phyloP scores from a whole-genome alignment of 2,113 vertebrate species.

The Romanogobio albipinnatus region DNA sequence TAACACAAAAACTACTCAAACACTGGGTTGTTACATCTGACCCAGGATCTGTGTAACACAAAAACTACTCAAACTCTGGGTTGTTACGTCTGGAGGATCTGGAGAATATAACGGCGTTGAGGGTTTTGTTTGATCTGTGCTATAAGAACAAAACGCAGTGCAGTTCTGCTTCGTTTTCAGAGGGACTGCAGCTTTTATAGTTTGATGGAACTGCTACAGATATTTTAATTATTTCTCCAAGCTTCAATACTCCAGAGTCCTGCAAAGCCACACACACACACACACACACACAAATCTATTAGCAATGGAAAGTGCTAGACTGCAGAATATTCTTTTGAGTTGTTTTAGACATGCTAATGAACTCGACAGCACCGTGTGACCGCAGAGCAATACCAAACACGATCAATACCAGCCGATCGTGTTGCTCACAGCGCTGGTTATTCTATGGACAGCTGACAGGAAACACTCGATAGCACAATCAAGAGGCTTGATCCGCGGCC shows the following conservation, averaged over 20 bases:
- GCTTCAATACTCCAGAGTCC: background rate
- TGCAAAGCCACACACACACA: background rate
- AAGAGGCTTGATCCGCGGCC: conserved; percentile 12
- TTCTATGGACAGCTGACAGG: conserved; percentile 58
- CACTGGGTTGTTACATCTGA: no score
- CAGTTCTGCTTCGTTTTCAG: background rate
- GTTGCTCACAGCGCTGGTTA: conserved; percentile 45
- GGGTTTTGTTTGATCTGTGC: background rate
- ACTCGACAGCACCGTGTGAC: background rate
- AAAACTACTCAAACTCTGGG: no score
- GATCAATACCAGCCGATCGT: conserved; percentile 51
- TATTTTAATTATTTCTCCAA: conserved; percentile 9
- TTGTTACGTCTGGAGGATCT: no score
- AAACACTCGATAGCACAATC: conserved; percentile 53
- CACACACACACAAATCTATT: background rate
- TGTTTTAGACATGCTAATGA: background rate
- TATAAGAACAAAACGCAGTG: background rate
- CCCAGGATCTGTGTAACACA: no score
- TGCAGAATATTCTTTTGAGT: background rate
- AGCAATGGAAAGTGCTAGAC: background rate
- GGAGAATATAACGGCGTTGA: background rate
- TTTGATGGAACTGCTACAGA: background rate
- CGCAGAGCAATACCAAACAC: background rate
- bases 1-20: no score
- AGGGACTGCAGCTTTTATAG: conserved; percentile 10